Evolutionary conservation across 1,140 invertebrate genomes (phyloP), one percentile per base, ranked within the genome.

Genomic region (Apis laboriosa): DNA sequence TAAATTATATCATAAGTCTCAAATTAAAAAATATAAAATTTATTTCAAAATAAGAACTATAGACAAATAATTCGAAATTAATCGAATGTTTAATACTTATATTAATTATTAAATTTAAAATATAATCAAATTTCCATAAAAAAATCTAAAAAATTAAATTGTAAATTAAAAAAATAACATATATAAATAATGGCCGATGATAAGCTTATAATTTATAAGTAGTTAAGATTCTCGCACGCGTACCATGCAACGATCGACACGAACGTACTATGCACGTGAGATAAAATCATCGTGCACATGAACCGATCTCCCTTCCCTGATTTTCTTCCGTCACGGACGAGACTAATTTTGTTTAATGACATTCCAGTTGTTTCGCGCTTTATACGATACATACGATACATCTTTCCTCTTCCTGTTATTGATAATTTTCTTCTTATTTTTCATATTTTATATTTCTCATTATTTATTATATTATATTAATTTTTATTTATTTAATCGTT

Each of bases 341-440:
- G 83, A 84, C 88, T 88, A 88, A 91, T 91, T 91, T 88, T 74
- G 83, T 88, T 88, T 90, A 88, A 90, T 88, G 81, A 87, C 84
- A 86, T 86, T 91, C 90, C 88, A 90, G 85, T 90, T 88, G 70
- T 85, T 91, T 89, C 86, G 77, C 73, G 76, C 73, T 78, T 77
- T 77, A 63, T 19, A 80, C 70, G 70, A 74, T 24, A 51, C n/a
- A 71, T 55, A 9, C 64, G 19, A 24, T 24, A 24, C 43, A 13
- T 43, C 43, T 58, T 56, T 24, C 56, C 68, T 60, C 82, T 84
- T 84, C 77, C 82, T 84, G 77, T 58, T 28, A 19, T 24, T 11
- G 13, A 51, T n/a, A 7, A 9, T 24, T n/a, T 8, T 9, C 2
- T 1, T 1, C 3, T 3, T 49, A 8, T n/a, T 19, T n/a, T 49